Conservation (phyloP, 2,888 invertebrate species). For the Pristionchus mayeri region DNA sequence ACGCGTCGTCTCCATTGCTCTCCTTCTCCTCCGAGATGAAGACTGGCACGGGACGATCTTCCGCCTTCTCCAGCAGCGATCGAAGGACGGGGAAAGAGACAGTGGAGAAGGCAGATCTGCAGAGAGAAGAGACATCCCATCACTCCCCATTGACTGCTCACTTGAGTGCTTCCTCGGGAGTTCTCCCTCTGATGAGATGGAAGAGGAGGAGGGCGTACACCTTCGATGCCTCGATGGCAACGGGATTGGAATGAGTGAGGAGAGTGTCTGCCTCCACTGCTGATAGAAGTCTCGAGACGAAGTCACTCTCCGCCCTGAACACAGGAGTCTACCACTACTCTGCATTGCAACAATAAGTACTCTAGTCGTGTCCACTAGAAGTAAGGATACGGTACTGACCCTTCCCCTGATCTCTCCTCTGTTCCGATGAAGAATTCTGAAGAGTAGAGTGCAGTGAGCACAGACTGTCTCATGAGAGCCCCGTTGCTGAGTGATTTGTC, state of each 20-base stretch:
- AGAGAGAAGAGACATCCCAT: neutral
- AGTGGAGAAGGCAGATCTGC: neutral
- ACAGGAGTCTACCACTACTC: neutral
- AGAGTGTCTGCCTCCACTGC: slow-evolving; percentile 32
- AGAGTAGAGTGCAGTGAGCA: slow-evolving; percentile 22
- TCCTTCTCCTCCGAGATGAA: neutral
- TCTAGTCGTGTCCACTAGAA: no score
- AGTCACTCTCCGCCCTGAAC: no score
- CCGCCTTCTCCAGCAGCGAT: neutral
- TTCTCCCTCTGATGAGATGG: slow-evolving; percentile 27
- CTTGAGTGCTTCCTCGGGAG: slow-evolving; percentile 16
- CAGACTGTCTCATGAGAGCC: slow-evolving; percentile 47
- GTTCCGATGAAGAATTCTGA: neutral
- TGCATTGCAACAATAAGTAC: neutral
- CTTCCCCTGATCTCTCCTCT: neutral
- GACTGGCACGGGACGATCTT: neutral
- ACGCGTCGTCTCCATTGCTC: slow-evolving; percentile 18
- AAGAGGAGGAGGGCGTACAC: neutral
- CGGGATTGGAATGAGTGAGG: slow-evolving; percentile 38
- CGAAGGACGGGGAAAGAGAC: neutral
- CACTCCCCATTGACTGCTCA: neutral
- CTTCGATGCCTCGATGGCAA: slow-evolving; percentile 5
- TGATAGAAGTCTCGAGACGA: neutral
- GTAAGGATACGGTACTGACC: no score
- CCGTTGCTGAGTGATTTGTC: slow-evolving; percentile 26